Conservation (phyloP, 2,888 invertebrate species). For the Melieria omissa region DNA sequence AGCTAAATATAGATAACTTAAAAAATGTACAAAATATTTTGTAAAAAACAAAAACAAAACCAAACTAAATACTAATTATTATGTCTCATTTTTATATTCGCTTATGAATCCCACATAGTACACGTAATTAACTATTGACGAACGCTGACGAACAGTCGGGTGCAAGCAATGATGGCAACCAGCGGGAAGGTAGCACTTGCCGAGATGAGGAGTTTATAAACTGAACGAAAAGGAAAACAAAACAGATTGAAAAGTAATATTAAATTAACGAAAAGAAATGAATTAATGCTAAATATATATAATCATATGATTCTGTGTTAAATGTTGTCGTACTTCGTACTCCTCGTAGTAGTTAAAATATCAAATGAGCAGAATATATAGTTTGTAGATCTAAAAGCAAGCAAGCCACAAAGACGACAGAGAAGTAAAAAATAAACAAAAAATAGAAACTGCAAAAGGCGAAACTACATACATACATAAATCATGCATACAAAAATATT, state of each 20-base stretch:
- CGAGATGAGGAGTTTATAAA: background rate
- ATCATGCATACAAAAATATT: slow-evolving; percentile 2
- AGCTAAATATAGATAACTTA: slow-evolving; percentile 4
- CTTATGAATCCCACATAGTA: slow-evolving; percentile 12
- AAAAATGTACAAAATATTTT: slow-evolving; percentile 31
- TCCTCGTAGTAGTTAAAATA: slow-evolving; percentile 57
- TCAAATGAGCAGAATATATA: slow-evolving; percentile 24
- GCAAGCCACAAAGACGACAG: background rate
- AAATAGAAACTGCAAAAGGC: background rate
- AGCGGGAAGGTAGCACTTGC: background rate
- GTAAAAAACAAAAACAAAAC: slow-evolving; percentile 15
- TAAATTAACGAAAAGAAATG: background rate
- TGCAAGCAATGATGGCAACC: background rate
- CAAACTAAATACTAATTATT: slow-evolving; percentile 23
- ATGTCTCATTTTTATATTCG: slow-evolving; percentile 33
- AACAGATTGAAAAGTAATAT: background rate
- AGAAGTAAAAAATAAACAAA: background rate
- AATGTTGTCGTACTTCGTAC: slow-evolving; percentile 61
- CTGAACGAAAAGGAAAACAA: background rate
- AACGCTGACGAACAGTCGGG: background rate
- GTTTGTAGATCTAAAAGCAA: slow-evolving; percentile 9
- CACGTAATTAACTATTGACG: background rate
- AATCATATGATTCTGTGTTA: slow-evolving; percentile 58
- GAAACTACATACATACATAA: background rate
- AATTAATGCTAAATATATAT: slow-evolving; percentile 41